Percentiles rank a stretch among this genome's conserved stretches.
These are phyloP conservation scores for Lathamus discolor DNA, from an alignment of 2,113 vertebrate species.

Conservation along the genomic window DNA sequence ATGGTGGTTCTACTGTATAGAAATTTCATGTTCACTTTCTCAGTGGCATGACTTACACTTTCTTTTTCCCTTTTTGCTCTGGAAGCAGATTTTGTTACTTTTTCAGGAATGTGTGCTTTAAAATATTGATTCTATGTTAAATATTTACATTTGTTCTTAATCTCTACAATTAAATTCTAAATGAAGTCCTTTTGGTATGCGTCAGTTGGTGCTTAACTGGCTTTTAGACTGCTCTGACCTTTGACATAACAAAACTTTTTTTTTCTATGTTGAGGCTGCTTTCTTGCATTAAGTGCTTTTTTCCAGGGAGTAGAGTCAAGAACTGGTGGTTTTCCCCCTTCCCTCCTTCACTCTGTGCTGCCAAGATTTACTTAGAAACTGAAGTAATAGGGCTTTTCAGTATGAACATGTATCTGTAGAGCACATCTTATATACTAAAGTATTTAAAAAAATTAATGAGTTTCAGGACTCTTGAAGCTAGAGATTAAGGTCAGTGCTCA, in stretches of 20 bases:
- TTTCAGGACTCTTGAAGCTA: not conserved
- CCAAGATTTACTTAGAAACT: not conserved
- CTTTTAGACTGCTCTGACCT: not conserved
- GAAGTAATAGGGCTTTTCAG: not conserved
- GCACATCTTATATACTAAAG: not conserved
- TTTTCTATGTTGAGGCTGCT: not conserved
- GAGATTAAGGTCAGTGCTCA: not conserved
- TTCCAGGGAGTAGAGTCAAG: not conserved
- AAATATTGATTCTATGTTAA: not conserved
- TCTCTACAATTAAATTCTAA: not conserved
- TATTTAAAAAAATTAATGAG: not conserved
- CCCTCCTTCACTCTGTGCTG: not conserved
- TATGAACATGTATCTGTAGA: not conserved
- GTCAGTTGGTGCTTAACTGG: not conserved
- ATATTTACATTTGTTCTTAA: conserved; percentile 21
- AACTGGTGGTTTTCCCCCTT: not conserved
- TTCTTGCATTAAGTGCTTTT: not conserved
- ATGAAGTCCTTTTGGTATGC: not conserved
- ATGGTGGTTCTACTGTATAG: not conserved
- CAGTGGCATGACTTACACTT: not conserved
- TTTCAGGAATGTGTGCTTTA: not conserved
- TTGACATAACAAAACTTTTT: not conserved
- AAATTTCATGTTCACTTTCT: not conserved
- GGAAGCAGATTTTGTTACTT: not conserved
- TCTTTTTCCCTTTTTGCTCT: not conserved